Evolutionary conservation across 2,888 invertebrate species (phyloP), one percentile per base, ranked within the genome.

Genomic region (Patella depressa): DNA sequence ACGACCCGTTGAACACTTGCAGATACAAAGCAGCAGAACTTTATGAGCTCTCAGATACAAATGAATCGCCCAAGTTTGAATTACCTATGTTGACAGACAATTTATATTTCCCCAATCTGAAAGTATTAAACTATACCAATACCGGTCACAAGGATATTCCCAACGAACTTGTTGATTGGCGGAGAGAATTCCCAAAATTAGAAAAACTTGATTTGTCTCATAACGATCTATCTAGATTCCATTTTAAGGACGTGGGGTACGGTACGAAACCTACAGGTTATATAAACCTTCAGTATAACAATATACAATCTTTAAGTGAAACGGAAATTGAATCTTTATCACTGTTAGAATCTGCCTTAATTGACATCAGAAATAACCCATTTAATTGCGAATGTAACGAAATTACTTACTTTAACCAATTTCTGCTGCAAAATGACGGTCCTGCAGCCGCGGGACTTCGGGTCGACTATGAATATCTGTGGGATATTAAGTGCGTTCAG

Each of bases 301-400:
- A 84, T 72, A 83, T 86, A 72, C 81, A 83, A 53, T 78, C 82
- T 59, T 72, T 85, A 71, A 79, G 80, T 17, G 19, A 76, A 2
- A 80, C 80, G 45, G 83, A 83, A 73, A 70, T 85, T 24, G 69
- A 78, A 14, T 75, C 80, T n/a, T 78, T 85, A 12, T 53, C 72
- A 12, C n/a, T 76, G 12, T 74, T 80, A 29, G 80, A 81, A n/a
- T 81, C 80, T n/a, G 82, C 82, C 0, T 75, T 79, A 55, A 79
- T 85, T 24, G 83, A 86, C 70, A 79, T 86, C 15, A 73, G 82
- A 17, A 53, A 84, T 24, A 86, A 86, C 72, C 85, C 85, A 17
- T 72, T 84, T 34, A 17, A 75, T 24, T 86, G 86, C 80, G 79
- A 82, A 45, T 86, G 86, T 65, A 24, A 19, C 73, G 81, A 80